Evolutionary conservation across 64 coral and sea anemone species (phyloP).

Genomic region (Actinia equina): DNA sequence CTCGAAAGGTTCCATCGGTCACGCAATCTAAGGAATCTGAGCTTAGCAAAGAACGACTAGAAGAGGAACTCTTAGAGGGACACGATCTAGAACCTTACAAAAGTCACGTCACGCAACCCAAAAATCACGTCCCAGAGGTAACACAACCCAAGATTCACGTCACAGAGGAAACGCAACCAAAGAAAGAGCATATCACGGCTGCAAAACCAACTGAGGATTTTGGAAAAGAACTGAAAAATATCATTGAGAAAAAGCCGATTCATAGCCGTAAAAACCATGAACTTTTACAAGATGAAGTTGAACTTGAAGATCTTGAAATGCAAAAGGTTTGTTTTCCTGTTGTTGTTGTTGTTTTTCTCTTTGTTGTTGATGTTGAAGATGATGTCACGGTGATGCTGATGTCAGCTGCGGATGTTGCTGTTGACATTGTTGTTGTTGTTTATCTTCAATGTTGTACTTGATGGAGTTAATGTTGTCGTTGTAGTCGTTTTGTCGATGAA

Average conservation of each 20-base stretch:
- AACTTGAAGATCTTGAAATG: not conserved
- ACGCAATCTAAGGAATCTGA: not conserved
- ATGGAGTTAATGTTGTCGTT: too few relatives aligned
- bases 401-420: too few relatives aligned
- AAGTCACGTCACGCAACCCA: not conserved
- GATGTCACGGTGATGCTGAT: not conserved
- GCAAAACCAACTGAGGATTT: not conserved
- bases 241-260: not conserved
- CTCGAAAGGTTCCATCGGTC: not conserved
- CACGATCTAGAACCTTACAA: not conserved
- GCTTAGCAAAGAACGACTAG: not conserved
- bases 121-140: not conserved
- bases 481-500: too few relatives aligned
- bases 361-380: too few relatives aligned
- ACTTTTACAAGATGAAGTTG: not conserved
- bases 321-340: not conserved
- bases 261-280: conserved; percentile 6
- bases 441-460: too few relatives aligned
- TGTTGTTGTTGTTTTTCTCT: not conserved
- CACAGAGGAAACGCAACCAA: not conserved
- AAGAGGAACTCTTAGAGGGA: not conserved
- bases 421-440: too few relatives aligned
- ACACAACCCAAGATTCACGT: not conserved
- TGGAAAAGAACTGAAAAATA: not conserved
- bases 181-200: not conserved